Base-by-base conservation (phyloP, 2,113 vertebrate species). In the Alces alces region DNA sequence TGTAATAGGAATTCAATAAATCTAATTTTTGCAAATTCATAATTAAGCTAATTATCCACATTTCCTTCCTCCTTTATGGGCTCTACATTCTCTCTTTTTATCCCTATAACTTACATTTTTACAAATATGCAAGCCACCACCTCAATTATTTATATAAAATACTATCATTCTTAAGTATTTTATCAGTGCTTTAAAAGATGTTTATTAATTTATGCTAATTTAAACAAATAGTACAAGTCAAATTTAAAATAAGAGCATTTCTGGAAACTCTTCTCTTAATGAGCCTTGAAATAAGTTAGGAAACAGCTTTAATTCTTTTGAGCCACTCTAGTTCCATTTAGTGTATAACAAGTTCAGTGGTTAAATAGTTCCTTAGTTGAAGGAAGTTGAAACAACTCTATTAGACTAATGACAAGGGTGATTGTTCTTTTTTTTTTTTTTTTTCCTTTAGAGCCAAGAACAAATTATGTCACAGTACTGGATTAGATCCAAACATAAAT, bases 231-330 rank as follows among this genome's bases (percentile, higher is more conserved):
- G 2, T 66, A 36, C 70, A 78, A 82, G 25, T 83, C 45, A 94
- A 88, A 30, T 93, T 97, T 78, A 91, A 93, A 91, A 11, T 60
- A 91, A 39, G 28, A 94, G 91, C 80, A 89, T 55, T 91, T 96
- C 64, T 89, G 57, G 27, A 96, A 96, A 92, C 52, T 95, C 17
- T 93, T 61, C 16, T n/a, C 70, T 96, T 97, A 97, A 98, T 94
- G 96, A 97, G 25, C 82, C 93, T 98, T 97, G 94, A 96, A 96
- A 79, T 94, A 92, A 95, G 70, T 96, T 86, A 95, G 70, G 89
- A 95, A 97, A 86, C 4, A 91, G 23, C 7, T 50, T 96, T 88
- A 96, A 95, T 97, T 97, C 36, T 97, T 98, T 61, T 93, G 47
- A 97, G 78, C 25, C 50, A 94, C 85, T 86, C 60, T 93, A 16